These are phyloP conservation scores for Neosilurus hyrtlii DNA, from an alignment of 2,797 vertebrate genomes.

Conservation along the genomic window DNA sequence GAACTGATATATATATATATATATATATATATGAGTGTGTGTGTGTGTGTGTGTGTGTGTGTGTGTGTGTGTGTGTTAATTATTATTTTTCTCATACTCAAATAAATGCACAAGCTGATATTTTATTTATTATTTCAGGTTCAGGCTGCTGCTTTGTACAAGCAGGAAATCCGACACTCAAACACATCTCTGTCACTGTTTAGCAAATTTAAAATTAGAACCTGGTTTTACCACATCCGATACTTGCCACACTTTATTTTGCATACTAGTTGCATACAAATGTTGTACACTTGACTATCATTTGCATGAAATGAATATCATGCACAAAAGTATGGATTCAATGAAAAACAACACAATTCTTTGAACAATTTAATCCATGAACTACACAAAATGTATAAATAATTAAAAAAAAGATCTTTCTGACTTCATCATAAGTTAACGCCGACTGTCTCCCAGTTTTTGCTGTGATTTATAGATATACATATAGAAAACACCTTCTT, in stretches of 20 bases:
- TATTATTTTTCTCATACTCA: neutral
- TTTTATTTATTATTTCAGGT: neutral
- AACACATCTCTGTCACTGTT: neutral
- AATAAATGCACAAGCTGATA: neutral
- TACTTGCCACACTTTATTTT: neutral
- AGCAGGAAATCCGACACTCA: no score
- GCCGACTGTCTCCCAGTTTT: neutral
- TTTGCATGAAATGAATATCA: neutral
- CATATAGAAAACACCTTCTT: conserved; percentile 13
- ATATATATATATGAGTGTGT: neutral
- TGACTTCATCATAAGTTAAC: neutral
- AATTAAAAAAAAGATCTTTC: neutral
- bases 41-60: no score
- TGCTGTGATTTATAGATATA: neutral
- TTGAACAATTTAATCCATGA: neutral
- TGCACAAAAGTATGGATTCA: neutral
- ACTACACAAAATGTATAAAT: neutral
- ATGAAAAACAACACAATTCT: neutral
- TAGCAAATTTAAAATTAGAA: neutral
- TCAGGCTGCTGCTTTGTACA: neutral
- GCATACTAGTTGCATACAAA: neutral
- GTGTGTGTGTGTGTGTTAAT: no score
- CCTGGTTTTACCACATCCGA: neutral
- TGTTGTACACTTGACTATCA: neutral
- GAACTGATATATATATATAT: no score